A percentile compares a stretch with the other conserved stretches of the same genome.
Conservation (phyloP, 2,113 vertebrate genomes). For the Phalacrocorax pelagicus region DNA sequence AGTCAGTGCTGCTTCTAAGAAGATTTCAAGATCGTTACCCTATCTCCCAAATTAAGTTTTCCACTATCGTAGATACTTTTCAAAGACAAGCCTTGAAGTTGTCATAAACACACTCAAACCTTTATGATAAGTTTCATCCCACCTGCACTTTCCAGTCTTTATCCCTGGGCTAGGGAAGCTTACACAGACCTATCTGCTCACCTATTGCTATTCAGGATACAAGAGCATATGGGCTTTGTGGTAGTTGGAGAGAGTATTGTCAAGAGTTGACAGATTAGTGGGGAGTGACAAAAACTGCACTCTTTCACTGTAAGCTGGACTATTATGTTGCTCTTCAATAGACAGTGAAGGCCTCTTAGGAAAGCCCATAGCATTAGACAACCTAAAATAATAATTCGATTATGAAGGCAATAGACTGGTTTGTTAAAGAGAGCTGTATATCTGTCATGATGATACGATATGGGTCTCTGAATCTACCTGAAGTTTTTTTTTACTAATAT, state of each 20-base stretch:
- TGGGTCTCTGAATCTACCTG: not conserved
- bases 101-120: not conserved
- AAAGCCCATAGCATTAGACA: not conserved
- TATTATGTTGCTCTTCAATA: not conserved
- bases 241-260: not conserved
- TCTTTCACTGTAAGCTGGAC: not conserved
- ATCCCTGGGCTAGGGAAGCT: not conserved
- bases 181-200: not conserved
- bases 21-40: not conserved
- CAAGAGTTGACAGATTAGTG: not conserved
- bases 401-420: not conserved
- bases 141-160: not conserved
- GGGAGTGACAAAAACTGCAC: rapidly evolving
- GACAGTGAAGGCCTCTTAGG: not conserved
- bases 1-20: too few relatives aligned
- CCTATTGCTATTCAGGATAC: not conserved
- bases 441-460: not conserved
- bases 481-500: not conserved
- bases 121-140: not conserved
- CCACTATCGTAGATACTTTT: not conserved
- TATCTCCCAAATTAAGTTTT: not conserved
- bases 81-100: not conserved
- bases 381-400: not conserved
- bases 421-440: not conserved
- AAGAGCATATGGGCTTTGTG: not conserved